phyloP scores from a whole-genome alignment of 64 coral and sea anemone species.

The Hydrozoanthus tunicans region DNA sequence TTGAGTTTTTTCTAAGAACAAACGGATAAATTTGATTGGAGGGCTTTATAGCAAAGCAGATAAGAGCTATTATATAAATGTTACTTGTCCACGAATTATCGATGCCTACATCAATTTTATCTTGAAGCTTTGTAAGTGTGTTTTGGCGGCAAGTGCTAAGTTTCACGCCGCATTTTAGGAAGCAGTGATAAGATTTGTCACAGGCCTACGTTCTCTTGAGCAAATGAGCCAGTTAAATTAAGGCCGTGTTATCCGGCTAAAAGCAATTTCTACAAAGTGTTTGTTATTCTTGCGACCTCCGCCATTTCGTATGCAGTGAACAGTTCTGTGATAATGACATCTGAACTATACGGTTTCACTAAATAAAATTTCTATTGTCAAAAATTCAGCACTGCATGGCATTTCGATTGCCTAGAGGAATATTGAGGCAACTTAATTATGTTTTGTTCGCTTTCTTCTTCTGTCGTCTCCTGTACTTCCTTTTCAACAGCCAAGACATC shows the following conservation, averaged over 20 bases:
- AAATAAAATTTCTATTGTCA: background rate
- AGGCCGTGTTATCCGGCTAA: background rate
- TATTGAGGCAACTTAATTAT: background rate
- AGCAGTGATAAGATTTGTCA: background rate
- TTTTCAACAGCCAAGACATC: background rate
- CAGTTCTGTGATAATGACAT: background rate
- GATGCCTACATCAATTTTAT: background rate
- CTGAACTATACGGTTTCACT: background rate
- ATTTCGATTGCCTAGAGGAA: background rate
- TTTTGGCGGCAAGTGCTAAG: background rate
- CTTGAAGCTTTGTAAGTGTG: background rate
- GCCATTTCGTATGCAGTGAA: background rate
- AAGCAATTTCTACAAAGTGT: constrained; percentile 12
- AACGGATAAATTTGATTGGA: constrained; percentile 2
- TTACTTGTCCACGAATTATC: background rate
- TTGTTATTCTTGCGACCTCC: constrained; percentile 25
- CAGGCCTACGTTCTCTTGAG: background rate
- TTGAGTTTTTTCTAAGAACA: background rate
- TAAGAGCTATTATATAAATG: background rate
- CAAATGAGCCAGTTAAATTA: background rate
- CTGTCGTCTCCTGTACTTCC: constrained; percentile 2
- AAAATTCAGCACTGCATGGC: background rate
- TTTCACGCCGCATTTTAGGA: background rate
- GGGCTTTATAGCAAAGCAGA: background rate
- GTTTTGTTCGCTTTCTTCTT: background rate